Evolutionary conservation across 2,888 invertebrate species (phyloP), one percentile per base, ranked within the genome.

Genomic region (Heliconius cydno): DNA sequence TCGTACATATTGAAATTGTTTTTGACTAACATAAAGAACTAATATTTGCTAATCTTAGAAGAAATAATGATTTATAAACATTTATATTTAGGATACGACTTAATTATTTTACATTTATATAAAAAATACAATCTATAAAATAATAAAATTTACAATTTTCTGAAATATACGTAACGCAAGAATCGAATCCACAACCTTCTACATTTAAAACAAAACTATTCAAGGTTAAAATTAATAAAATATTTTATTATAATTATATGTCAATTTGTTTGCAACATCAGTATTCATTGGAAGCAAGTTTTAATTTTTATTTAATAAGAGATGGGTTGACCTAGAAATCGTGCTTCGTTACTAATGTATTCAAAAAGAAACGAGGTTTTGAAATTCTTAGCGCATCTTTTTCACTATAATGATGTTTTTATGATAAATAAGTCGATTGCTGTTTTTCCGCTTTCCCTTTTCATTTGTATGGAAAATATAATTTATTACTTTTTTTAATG

Each of bases 291-390:
- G 28, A 68, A 74, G 74, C 68, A 63, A n/a, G 73, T 34, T 76
- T 79, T 76, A 65, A 71, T 74, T 74, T 52, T 72, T 65, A 78
- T 65, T 66, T 52, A 57, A 78, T 71, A 76, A 65, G 46, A 70
- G 68, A 71, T 74, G 70, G 75, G 63, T 67, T 68, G 75, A 80
- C 75, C 80, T 71, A 72, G 75, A 68, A 67, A 77, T 70, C 65
- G 38, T 46, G 71, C 71, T 71, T 57, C 76, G 78, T 78, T 78
- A 76, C 75, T 78, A 80, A 80, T 80, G 70, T 76, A 80, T 80
- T 80, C 68, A 72, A 75, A 77, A 78, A 78, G 71, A 74, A 79
- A 60, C 52, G 67, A 38, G 74, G 34, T 80, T 78, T 63, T 57
- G 38, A 66, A 73, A 75, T 75, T 75, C 65, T 75, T 75, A 75